A percentile compares a stretch with the other conserved stretches of the same genome.
Conservation (phyloP, 92 coral and sea anemone species). For the Diadumene lineata region DNA sequence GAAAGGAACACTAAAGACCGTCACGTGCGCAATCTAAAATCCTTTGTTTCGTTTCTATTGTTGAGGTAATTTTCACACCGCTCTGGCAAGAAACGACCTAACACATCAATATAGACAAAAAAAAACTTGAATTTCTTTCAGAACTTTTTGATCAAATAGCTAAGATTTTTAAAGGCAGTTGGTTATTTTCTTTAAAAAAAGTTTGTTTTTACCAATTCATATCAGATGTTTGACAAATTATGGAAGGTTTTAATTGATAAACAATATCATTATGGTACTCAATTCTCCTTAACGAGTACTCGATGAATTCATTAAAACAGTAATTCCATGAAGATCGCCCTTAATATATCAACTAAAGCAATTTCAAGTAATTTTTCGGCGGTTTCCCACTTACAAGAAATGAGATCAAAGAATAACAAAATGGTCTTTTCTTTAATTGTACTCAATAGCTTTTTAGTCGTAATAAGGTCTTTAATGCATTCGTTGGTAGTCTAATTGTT, state of each 20-base stretch:
- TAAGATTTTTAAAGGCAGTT: background rate
- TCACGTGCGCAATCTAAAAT: background rate
- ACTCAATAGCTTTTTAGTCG: slow-evolving; percentile 9
- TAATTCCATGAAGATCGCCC: background rate
- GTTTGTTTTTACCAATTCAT: slow-evolving; percentile 1
- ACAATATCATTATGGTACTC: slow-evolving; percentile 11
- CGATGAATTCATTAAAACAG: background rate
- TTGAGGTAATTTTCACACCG: background rate
- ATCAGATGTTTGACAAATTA: slow-evolving; percentile 4
- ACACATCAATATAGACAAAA: background rate
- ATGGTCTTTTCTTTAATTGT: slow-evolving; percentile 13
- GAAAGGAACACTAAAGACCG: background rate
- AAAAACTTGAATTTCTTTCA: background rate
- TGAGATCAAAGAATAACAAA: background rate
- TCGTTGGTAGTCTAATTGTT: slow-evolving; percentile 28
- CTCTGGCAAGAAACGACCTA: background rate
- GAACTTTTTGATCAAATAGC: background rate
- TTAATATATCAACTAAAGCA: background rate
- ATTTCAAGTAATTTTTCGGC: background rate
- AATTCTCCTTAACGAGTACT: background rate
- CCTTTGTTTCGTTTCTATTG: background rate
- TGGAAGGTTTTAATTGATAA: slow-evolving; percentile 11
- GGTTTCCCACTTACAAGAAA: background rate
- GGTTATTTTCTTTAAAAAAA: background rate
- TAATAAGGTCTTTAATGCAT: slow-evolving; percentile 36